These are phyloP conservation scores for Agelaius tricolor DNA, from an alignment of 2,113 vertebrate genomes.

Conservation along the genomic window DNA sequence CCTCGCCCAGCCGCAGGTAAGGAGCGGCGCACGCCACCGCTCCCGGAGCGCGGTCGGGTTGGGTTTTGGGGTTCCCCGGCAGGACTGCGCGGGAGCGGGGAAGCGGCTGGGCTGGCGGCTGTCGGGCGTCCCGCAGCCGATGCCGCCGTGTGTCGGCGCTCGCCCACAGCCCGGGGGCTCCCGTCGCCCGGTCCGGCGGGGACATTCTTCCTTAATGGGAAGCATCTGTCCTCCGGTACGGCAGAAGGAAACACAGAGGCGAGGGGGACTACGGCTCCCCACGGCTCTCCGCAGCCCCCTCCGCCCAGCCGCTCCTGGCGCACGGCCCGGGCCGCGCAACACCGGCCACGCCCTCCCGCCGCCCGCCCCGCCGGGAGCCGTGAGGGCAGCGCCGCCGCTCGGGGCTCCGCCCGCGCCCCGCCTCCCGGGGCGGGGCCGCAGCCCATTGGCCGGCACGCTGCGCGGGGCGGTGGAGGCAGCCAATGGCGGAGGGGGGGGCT, in stretches of 20 bases:
- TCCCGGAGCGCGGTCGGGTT: too few species aligned
- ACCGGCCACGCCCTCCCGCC: neutral
- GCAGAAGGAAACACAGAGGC: neutral
- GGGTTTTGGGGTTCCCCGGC: neutral
- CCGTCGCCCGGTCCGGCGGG: neutral
- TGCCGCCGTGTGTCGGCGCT: neutral
- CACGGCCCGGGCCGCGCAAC: neutral
- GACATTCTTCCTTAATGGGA: conserved; percentile 1
- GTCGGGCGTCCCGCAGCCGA: neutral
- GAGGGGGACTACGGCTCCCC: too few species aligned
- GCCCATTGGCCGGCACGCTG: neutral
- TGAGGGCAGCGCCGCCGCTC: neutral
- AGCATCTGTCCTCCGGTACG: conserved; percentile 1
- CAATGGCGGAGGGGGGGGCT: fast-evolving
- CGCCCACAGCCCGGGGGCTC: neutral
- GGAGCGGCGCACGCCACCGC: neutral
- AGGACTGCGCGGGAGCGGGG: neutral
- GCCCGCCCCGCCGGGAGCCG: too few species aligned
- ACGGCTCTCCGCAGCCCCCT: neutral
- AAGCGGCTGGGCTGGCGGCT: neutral
- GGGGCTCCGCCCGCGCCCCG: neutral
- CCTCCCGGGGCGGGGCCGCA: neutral
- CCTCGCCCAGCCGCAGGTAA: conserved; percentile 31
- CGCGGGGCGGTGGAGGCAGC: neutral
- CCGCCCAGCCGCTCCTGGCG: neutral